These are phyloP conservation scores for Sesamia nonagrioides DNA, from an alignment of 1,140 invertebrate genomes.

Conservation along the genomic window DNA sequence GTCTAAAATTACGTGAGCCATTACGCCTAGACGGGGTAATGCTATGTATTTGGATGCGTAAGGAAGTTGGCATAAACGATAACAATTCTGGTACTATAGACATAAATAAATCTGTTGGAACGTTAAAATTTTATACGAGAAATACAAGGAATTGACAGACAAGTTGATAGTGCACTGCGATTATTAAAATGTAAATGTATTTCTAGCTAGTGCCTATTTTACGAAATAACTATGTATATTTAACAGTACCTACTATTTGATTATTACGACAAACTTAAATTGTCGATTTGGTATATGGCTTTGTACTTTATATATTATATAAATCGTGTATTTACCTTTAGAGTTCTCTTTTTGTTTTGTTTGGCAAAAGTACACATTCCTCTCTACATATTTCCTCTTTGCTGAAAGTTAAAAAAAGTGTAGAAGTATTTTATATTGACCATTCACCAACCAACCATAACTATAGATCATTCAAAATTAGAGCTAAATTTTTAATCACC, in stretches of 20 bases:
- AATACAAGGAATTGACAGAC: not conserved
- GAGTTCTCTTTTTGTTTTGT: too few species aligned
- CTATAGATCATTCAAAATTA: too few species aligned
- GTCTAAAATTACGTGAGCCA: constrained; percentile 26
- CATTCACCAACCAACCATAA: too few species aligned
- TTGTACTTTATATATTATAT: not conserved
- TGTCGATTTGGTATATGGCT: not conserved
- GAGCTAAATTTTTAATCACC: too few species aligned
- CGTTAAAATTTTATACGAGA: constrained; percentile 2
- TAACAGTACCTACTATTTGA: not conserved
- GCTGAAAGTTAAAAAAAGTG: too few species aligned
- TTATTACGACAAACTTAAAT: not conserved
- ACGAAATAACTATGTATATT: not conserved
- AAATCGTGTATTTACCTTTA: not conserved
- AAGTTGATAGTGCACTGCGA: not conserved
- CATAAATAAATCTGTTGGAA: constrained; percentile 3
- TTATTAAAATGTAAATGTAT: constrained; percentile 1
- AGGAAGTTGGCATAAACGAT: constrained; percentile 42
- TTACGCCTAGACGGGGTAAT: constrained; percentile 11
- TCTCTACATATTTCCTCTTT: not conserved
- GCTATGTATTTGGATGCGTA: constrained; percentile 25
- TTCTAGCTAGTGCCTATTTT: not conserved
- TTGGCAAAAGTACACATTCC: not conserved
- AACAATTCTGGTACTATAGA: constrained; percentile 20
- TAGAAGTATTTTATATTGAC: too few species aligned